Evolutionary conservation across 2,888 invertebrate genomes (phyloP).

Genomic region (Philereme vetulata): DNA sequence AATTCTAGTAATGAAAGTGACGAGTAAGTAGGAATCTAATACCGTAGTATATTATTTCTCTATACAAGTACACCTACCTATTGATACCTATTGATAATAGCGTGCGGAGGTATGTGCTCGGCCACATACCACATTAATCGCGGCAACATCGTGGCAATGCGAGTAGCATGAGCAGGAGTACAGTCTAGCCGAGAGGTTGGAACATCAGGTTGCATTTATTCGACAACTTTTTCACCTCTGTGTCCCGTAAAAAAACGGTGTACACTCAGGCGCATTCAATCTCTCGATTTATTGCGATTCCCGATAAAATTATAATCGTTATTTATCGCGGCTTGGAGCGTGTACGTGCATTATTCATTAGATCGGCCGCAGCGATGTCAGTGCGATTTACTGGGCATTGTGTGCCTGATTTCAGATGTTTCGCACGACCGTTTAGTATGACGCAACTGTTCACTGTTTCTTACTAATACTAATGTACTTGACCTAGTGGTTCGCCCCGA

Average conservation of each 20-base stretch:
- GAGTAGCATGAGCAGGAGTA: no score
- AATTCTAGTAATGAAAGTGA: no score
- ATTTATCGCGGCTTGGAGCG: constrained; percentile 68
- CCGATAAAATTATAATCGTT: constrained; percentile 81
- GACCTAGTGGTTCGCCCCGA: no score
- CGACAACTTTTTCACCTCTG: constrained; percentile 24
- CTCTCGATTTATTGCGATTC: constrained; percentile 71
- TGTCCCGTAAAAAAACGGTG: constrained; percentile 47
- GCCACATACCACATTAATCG: no score
- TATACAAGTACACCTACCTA: no score
- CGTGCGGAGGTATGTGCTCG: no score
- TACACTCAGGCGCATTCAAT: constrained; percentile 53
- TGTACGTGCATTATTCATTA: constrained; percentile 77
- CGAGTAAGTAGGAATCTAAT: no score
- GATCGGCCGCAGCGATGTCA: constrained; percentile 58
- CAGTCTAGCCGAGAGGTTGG: no score
- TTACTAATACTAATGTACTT: constrained; percentile 14
- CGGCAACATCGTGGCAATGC: no score
- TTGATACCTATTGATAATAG: no score
- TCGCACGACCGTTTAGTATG: constrained; percentile 55
- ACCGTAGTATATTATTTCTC: no score
- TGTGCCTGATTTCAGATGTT: constrained; percentile 49
- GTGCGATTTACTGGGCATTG: constrained; percentile 67
- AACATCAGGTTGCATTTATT: background rate
- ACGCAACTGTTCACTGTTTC: constrained; percentile 46